Conservation (phyloP, 2,113 vertebrate genomes). For the Stercorarius parasiticus region DNA sequence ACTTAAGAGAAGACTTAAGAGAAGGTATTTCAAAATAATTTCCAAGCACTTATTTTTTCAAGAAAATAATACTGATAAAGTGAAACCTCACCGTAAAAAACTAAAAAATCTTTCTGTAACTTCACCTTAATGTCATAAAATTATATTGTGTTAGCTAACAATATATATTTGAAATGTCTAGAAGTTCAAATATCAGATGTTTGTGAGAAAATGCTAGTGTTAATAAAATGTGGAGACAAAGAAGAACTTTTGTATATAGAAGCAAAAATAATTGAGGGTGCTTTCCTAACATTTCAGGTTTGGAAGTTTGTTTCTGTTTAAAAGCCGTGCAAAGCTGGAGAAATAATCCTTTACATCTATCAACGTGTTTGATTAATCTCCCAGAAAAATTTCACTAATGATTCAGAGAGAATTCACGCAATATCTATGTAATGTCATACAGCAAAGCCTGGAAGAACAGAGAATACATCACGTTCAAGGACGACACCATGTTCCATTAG, state of each 20-base stretch:
- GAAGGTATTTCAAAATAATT: background rate
- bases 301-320: background rate
- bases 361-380: constrained; percentile 21
- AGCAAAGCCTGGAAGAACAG: constrained; percentile 24
- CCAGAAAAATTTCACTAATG: constrained; percentile 50
- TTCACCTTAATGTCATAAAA: background rate
- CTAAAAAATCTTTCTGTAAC: background rate
- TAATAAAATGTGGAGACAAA: background rate
- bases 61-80: background rate
- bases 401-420: constrained; percentile 54
- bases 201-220: background rate
- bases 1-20: constrained; percentile 53
- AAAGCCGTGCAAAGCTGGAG: background rate
- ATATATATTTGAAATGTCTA: background rate
- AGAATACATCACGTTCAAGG: constrained; percentile 62
- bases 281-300: background rate
- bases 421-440: constrained; percentile 53
- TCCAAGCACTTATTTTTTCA: constrained; percentile 1
- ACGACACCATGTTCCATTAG: constrained; percentile 75
- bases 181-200: background rate
- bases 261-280: background rate
- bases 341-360: background rate
- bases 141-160: background rate
- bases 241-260: background rate
- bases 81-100: background rate